These are phyloP conservation scores for Arrhopalites spinosus DNA, from an alignment of 2,888 invertebrate species.

Conservation along the genomic window DNA sequence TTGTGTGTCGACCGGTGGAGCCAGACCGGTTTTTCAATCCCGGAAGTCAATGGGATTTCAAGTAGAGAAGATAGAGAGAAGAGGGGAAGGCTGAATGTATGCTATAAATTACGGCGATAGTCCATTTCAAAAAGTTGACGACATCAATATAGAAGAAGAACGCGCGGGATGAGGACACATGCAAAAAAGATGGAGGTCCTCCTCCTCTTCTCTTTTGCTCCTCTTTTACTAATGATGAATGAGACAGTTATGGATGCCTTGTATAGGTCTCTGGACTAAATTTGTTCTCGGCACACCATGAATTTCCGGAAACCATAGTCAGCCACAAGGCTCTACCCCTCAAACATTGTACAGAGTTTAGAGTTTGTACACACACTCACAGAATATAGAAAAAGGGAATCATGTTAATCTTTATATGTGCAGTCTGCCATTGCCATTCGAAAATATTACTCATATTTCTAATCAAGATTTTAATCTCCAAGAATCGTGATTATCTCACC, in stretches of 20 bases:
- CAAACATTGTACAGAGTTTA: background rate
- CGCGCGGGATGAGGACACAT: constrained; percentile 29
- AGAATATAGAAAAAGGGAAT: background rate
- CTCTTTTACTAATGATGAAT: constrained; percentile 46
- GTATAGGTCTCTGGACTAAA: constrained; percentile 31
- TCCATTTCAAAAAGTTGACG: constrained; percentile 47
- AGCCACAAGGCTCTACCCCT: background rate
- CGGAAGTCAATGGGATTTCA: constrained; percentile 43
- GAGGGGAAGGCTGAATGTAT: constrained; percentile 39
- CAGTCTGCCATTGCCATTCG: too few species aligned
- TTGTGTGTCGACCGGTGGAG: constrained; percentile 26
- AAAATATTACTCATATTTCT: constrained; percentile 2
- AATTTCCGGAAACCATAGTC: constrained; percentile 27
- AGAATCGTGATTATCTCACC: constrained; percentile 14
- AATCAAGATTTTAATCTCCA: constrained; percentile 14
- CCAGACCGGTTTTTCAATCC: constrained; percentile 42
- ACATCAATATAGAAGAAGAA: constrained; percentile 38
- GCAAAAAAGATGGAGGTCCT: constrained; percentile 29
- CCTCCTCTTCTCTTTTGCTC: background rate
- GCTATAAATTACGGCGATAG: constrained; percentile 44
- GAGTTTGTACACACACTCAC: background rate
- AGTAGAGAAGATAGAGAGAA: constrained; percentile 33
- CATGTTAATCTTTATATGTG: background rate
- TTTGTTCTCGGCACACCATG: constrained; percentile 40
- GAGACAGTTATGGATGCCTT: constrained; percentile 43